Evolutionary conservation across 1,140 invertebrate species (phyloP).

Genomic region (Phymorhynchus buccinoides): DNA sequence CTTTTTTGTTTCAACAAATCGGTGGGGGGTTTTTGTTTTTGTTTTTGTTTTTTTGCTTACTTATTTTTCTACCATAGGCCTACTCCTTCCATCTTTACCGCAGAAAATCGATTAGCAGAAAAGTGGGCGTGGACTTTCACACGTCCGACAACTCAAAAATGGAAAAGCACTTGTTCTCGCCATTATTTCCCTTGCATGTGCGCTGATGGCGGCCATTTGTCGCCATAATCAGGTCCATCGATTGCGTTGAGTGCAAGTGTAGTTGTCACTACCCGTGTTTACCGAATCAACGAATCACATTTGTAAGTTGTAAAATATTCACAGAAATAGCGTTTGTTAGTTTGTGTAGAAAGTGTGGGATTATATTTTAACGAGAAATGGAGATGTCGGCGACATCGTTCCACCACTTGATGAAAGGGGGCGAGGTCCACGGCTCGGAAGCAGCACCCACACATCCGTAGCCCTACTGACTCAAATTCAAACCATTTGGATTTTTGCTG

Average conservation of each 20-base stretch:
- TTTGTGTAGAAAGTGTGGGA: not conserved
- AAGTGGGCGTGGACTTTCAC: not conserved
- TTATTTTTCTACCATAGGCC: slow-evolving; percentile 22
- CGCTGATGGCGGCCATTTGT: slow-evolving; percentile 68
- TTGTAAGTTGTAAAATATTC: not conserved
- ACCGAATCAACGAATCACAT: not conserved
- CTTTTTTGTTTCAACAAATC: slow-evolving; percentile 3
- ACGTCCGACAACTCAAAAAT: slow-evolving; percentile 2
- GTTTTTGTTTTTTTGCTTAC: not conserved
- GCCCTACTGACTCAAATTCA: no score
- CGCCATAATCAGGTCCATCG: slow-evolving; percentile 60
- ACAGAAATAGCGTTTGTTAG: not conserved
- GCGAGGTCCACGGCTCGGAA: not conserved
- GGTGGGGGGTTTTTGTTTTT: not conserved
- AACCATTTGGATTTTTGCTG: not conserved
- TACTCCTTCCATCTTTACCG: no score
- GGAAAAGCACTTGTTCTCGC: slow-evolving; percentile 34
- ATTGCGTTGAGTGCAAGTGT: slow-evolving; percentile 44
- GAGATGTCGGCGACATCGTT: not conserved
- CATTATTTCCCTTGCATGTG: slow-evolving; percentile 43
- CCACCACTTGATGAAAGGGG: slow-evolving; percentile 6
- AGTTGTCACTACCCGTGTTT: not conserved
- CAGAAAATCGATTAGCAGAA: not conserved
- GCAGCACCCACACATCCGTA: not conserved
- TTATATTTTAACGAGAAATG: not conserved